Evolutionary conservation across 2,888 invertebrate species (phyloP), one percentile per base, ranked within the genome.

Genomic region (Leptogaster cylindrica): DNA sequence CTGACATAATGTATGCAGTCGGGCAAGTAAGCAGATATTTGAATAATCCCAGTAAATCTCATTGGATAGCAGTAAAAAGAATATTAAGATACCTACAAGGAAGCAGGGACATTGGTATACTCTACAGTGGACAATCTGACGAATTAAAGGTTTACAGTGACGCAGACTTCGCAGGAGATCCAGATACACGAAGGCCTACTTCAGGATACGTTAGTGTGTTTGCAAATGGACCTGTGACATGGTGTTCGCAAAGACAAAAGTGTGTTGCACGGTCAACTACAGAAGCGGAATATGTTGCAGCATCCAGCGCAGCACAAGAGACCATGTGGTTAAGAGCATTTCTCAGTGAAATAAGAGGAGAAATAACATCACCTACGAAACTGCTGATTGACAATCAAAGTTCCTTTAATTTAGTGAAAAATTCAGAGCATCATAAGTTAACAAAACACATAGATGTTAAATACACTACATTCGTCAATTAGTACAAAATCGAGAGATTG

Each of bases 341-440:
- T n/a, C n/a, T n/a, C n/a, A n/a, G n/a, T n/a, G n/a, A n/a, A n/a
- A n/a, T n/a, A n/a, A n/a, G n/a, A n/a, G n/a, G n/a, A n/a, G n/a
- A n/a, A n/a, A n/a, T n/a, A n/a, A n/a, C n/a, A n/a, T n/a, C n/a
- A n/a, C n/a, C n/a, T n/a, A n/a, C 74, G 8, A 23, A 50, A 7
- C 20, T 74, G 6, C 28, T 66, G 3, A 65, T 74, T 41, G 73
- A 75, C 46, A 75, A 74, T 55, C 68, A 72, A 58, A 69, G 72
- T 28, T 73, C 73, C 1, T 65, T 72, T 14, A 28, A 27, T 8
- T 41, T 69, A 2, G 58, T 68, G 4, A 69, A 67, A 12, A 71
- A 69, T 41, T 69, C 66, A 8, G 69, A 66, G 18, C 66, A 52
- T 25, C 66, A 70, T 31, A 69, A 68, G 39, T 39, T 58, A 6